Evolutionary conservation across 2,113 vertebrate genomes (phyloP), one percentile per base, ranked within the genome.

Genomic region (Psephotus haematonotus): DNA sequence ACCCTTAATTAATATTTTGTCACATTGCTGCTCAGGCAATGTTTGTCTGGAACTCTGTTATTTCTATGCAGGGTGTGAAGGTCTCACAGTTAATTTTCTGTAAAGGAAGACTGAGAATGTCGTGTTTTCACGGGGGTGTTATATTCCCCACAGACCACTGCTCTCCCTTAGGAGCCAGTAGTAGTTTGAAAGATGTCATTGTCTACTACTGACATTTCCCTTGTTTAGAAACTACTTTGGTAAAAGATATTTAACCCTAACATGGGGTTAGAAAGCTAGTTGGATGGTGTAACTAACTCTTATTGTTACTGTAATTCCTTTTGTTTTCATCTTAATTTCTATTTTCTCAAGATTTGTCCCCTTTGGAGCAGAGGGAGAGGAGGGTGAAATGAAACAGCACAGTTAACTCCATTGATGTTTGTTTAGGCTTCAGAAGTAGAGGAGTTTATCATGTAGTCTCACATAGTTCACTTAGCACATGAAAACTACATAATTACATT

Each of bases 1-100:
- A 20, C 17, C 35, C 43, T 88, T 88, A 91, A 86, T 88, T 83
- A 96, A 39, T 55, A 49, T 82, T 94, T 95, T 83, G 47, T 55
- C 82, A 67, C 79, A 74, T 77, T 31, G 55, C 41, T 75, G 65
- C 62, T 86, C 57, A 57, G 79, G 46, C 60, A 76, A 3, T 15
- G 13, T 80, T 93, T 89, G 43, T 57, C 86, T 83, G 69, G 35
- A 92, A 60, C 43, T 71, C 28, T 59, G 23, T 68, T 86, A 52
- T 71, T 85, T 13, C 24, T 84, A 6, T 15, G n/a, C 55, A 81
- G 33, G 16, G 5, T 37, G 24, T 46, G 18, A 90, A 39, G 22
- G 7, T 44, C 46, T 63, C 46, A 46, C 25, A 49, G 37, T 33
- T 74, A 68, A 7, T 43, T 11, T 33, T 44, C 41, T 86, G 81